Base-by-base conservation (phyloP, 2,888 invertebrate species). In the Limnephilus rhombicus region DNA sequence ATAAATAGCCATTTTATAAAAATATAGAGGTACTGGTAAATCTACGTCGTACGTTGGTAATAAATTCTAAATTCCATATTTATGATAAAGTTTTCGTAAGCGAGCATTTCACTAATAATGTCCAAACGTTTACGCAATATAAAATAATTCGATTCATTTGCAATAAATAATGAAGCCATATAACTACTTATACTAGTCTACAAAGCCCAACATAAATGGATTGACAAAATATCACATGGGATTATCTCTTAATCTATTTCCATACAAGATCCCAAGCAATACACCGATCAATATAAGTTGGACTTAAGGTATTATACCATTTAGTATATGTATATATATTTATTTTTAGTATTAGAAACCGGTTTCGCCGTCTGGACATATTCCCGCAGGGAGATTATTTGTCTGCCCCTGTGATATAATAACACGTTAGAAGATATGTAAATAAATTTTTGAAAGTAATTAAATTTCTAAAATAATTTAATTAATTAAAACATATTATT, bases 281-380 rank as follows among this genome's bases (percentile, higher is more conserved):
- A 18, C 18, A 53, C 53, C n/a, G 9, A 68, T n/a, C 68, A 68
- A 68, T 68, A 68, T 68, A 68, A 68, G 9, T 9, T 68, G 68
- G n/a, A 24, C 68, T 68, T 68, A 9, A 68, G 68, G n/a, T 68
- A 53, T 18, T 68, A n/a, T 68, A 68, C 7, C 68, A 68, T 68
- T 68, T 68, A 68, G 68, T 68, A 68, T 68, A 0, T 68, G 7
- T 53, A 53, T 15, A 24, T 68, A 68, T 68, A 0, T 68, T 7
- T 53, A 53, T 15, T 24, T 68, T 68, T 24, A 68, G 68, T 24
- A 68, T 68, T 68, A 68, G 9, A 9, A 68, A 68, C 68, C 11
- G 68, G 68, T 68, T 68, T 68, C 68, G 68, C 68, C 68, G 68
- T 68, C 68, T 68, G 68, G 68, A 68, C n/a, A 68, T 68, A n/a